Base-by-base conservation (phyloP, 2,888 invertebrate genomes). In the Pantelozetes paolii region DNA sequence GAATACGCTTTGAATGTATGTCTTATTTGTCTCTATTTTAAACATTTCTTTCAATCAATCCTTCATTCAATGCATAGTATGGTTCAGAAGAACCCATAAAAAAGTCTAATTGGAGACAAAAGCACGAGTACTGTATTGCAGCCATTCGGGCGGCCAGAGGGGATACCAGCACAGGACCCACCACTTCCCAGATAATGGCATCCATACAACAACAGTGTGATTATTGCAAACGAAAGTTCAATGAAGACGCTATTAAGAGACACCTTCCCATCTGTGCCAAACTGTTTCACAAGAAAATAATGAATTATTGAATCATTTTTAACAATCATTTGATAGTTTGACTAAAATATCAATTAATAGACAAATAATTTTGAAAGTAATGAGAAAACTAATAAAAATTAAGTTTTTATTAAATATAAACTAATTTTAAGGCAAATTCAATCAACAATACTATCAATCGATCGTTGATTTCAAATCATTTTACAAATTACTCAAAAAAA, bases 221-320 rank as follows among this genome's bases (percentile, higher is more conserved):
- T 69, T 69, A 69, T n/a, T 69, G 69, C 18, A 69, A 69, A 26
- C 69, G 69, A 45, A 20, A 23, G 0, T 69, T 69, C 69, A 69
- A 69, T 69, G 40, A 42, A 0, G 45, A 45, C 11, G 69, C 69
- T 1, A 45, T 69, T 13, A 42, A 69, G 26, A 40, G 69, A 42
- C 69, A 69, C 18, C 69, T 69, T 69, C 69, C 69, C 20, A 69
- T 69, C 23, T 69, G 69, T 42, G 45, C 42, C 23, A 69, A 69
- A 69, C 42, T 69, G 5, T n/a, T 40, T 26, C 69, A 45, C 42
- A 69, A 69, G 15, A 69, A 69, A 28, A 1, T 45, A 5, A n/a
- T 69, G 36, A 69, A 45, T 26, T 59, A 15, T 18, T 59, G 15
- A 45, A 45, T 13, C 45, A 45, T n/a, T n/a, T n/a, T n/a, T n/a